Conservation (phyloP, 1,140 invertebrate species). For the Pectinophora gossypiella region DNA sequence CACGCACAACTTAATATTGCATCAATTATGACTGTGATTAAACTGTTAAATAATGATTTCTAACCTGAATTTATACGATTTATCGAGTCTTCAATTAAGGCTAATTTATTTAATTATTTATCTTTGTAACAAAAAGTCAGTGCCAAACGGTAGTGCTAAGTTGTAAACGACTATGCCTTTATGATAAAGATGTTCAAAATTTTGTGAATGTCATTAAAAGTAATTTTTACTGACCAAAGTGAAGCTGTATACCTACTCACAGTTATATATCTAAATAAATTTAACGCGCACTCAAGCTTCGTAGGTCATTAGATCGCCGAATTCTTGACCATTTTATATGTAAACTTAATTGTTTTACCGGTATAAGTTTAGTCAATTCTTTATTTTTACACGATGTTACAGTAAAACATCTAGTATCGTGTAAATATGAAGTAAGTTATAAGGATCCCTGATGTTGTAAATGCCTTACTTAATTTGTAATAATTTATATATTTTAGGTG, state of each 20-base stretch:
- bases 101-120: conserved; percentile 53
- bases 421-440: conserved; percentile 62
- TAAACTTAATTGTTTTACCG: conserved; percentile 69
- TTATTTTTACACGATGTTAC: conserved; percentile 70
- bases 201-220: conserved; percentile 30
- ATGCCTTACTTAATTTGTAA: conserved; percentile 75
- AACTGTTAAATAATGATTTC: conserved; percentile 56
- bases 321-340: conserved; percentile 72
- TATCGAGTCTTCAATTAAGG: conserved; percentile 45
- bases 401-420: conserved; percentile 54
- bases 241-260: conserved; percentile 24
- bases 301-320: conserved; percentile 67
- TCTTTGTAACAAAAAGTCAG: conserved; percentile 55
- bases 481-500: conserved; percentile 75
- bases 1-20: conserved; percentile 48
- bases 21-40: conserved; percentile 68
- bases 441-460: conserved; percentile 71
- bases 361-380: conserved; percentile 72
- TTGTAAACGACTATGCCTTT: conserved; percentile 56
- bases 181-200: conserved; percentile 49
- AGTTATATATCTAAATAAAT: conserved; percentile 9
- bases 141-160: conserved; percentile 73
- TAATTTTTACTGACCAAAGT: conserved; percentile 45
- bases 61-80: conserved; percentile 33
- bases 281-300: conserved; percentile 30